phyloP scores from a whole-genome alignment of 2,113 vertebrate species.

The Marmota flaviventris region DNA sequence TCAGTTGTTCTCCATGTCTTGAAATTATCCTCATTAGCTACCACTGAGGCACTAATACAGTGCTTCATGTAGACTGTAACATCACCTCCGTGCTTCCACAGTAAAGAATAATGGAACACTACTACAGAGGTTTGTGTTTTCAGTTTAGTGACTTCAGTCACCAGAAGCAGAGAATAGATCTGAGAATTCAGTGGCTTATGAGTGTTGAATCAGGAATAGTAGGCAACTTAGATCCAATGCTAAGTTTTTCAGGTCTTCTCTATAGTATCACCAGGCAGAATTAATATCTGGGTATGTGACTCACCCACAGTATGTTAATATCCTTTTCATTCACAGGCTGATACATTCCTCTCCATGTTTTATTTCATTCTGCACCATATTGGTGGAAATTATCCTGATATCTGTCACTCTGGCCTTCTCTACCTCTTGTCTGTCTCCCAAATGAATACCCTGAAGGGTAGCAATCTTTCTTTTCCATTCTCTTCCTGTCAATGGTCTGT shows the following conservation, averaged over 20 bases:
- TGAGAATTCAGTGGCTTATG: not conserved
- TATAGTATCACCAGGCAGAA: not conserved
- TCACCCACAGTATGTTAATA: not conserved
- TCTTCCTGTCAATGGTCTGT: not conserved
- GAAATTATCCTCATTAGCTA: not conserved
- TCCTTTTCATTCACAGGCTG: not conserved
- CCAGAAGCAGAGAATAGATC: not conserved
- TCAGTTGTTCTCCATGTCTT: not conserved
- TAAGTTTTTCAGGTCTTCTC: not conserved
- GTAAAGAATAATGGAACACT: not conserved
- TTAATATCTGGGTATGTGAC: too few species aligned
- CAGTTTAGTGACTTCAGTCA: not conserved
- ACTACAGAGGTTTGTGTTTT: not conserved
- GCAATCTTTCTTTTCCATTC: not conserved
- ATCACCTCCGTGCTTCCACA: not conserved
- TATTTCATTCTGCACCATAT: not conserved
- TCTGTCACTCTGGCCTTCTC: not conserved
- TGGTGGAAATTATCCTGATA: not conserved
- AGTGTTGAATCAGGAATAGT: not conserved
- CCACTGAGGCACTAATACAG: not conserved
- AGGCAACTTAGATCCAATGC: not conserved
- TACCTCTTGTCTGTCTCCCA: not conserved
- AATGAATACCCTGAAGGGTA: not conserved
- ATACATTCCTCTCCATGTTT: not conserved
- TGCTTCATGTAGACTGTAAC: too few species aligned